Percentiles rank a stretch among this genome's conserved stretches.
These are phyloP conservation scores for Sitta europaea DNA, from an alignment of 2,113 vertebrate genomes.

Conservation along the genomic window DNA sequence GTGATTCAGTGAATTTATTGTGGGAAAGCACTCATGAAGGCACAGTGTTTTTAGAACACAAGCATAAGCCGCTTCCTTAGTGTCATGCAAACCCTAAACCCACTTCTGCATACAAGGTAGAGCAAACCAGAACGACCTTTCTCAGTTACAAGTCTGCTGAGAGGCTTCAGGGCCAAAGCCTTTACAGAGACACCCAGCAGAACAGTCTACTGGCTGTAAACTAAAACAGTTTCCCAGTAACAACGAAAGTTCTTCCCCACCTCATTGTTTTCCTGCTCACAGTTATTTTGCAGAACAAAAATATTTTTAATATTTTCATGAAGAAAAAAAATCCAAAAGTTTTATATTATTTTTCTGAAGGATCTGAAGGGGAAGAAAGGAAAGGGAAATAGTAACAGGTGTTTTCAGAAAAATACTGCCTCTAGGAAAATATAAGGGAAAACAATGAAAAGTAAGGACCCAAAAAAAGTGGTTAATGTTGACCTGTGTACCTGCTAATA, in stretches of 20 bases:
- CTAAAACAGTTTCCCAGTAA: background rate
- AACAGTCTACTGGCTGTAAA: background rate
- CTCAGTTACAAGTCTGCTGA: background rate
- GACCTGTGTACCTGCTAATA: background rate
- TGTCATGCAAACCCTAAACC: rapidly evolving
- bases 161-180: background rate
- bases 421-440: background rate
- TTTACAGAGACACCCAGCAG: background rate
- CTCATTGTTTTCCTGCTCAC: background rate
- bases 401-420: background rate
- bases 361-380: background rate
- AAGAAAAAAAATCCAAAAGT: rapidly evolving
- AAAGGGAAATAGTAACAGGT: background rate
- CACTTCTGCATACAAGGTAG: background rate
- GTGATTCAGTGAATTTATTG: background rate
- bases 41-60: background rate
- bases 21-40: background rate
- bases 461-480: background rate
- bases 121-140: background rate
- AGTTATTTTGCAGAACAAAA: background rate
- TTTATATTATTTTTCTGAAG: background rate
- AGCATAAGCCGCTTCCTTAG: background rate
- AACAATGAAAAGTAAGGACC: background rate
- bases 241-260: background rate
- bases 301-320: background rate